Conservation (phyloP, 2,113 vertebrate genomes). For the Pica pica region DNA sequence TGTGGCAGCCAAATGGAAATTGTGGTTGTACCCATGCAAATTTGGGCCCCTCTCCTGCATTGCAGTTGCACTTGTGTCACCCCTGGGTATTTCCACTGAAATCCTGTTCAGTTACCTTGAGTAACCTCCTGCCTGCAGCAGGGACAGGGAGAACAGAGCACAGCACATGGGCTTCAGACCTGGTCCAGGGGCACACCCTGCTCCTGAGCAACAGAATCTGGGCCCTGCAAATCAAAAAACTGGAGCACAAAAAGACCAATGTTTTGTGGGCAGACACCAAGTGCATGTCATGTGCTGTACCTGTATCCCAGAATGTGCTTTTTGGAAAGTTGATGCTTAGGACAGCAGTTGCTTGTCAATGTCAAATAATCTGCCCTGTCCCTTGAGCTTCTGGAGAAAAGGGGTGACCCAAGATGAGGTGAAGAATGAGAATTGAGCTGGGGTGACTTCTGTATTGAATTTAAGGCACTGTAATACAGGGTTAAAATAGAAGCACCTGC, state of each 20-base stretch:
- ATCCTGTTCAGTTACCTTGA: not conserved
- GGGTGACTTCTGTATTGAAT: not conserved
- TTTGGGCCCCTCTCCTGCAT: not conserved
- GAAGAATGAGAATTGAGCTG: not conserved
- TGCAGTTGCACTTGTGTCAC: not conserved
- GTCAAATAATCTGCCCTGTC: not conserved
- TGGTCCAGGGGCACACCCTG: fast-evolving
- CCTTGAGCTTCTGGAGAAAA: not conserved
- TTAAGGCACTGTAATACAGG: not conserved
- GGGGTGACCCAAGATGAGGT: not conserved
- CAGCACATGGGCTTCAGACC: fast-evolving
- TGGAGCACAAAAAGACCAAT: not conserved
- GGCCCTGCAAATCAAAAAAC: not conserved
- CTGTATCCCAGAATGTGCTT: not conserved
- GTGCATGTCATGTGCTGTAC: fast-evolving
- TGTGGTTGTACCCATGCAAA: not conserved
- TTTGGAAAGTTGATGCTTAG: not conserved
- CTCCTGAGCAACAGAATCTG: not conserved
- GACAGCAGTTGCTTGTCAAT: not conserved
- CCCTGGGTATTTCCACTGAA: not conserved
- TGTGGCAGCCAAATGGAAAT: not conserved
- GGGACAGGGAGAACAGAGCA: not conserved
- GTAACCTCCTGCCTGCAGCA: not conserved
- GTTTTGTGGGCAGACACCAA: not conserved
- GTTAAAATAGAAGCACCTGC: not conserved